These are phyloP conservation scores for Beris morrisii DNA, from an alignment of 2,888 invertebrate species.

Conservation along the genomic window DNA sequence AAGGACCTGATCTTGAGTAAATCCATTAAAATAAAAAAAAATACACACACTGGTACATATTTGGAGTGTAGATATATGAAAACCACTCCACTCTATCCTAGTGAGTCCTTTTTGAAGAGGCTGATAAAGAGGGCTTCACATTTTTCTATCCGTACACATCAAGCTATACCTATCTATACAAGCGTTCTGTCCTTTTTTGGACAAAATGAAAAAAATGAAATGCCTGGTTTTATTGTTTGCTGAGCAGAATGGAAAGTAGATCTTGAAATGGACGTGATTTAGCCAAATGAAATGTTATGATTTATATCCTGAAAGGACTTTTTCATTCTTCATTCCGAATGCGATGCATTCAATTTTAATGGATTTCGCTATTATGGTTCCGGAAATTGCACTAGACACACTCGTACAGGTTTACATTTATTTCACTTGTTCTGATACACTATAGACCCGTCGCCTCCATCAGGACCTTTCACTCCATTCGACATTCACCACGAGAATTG, in stretches of 20 bases:
- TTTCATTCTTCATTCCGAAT: conserved; percentile 8
- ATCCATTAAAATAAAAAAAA: conserved; percentile 17
- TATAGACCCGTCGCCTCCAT: too few relatives aligned
- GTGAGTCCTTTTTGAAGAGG: conserved; percentile 4
- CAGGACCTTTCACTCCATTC: too few relatives aligned
- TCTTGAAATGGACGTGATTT: conserved; percentile 25
- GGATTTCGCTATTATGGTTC: not conserved
- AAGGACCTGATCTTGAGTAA: conserved; percentile 17
- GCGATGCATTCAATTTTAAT: not conserved
- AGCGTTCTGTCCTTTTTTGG: not conserved
- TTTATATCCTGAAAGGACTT: conserved; percentile 19
- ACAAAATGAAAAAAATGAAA: conserved; percentile 3
- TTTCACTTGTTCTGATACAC: too few relatives aligned
- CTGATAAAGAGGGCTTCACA: conserved; percentile 6
- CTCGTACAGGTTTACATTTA: too few relatives aligned
- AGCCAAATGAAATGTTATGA: conserved; percentile 16
- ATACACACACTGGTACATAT: not conserved
- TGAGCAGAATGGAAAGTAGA: conserved; percentile 21
- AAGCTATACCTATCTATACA: not conserved
- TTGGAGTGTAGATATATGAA: too few relatives aligned
- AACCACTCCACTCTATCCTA: not conserved
- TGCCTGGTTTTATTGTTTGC: conserved; percentile 15
- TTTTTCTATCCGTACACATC: not conserved
- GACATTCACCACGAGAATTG: too few relatives aligned
- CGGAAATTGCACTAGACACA: too few relatives aligned